phyloP scores from a whole-genome alignment of 2,113 vertebrate genomes.

The Nerophis ophidion region DNA sequence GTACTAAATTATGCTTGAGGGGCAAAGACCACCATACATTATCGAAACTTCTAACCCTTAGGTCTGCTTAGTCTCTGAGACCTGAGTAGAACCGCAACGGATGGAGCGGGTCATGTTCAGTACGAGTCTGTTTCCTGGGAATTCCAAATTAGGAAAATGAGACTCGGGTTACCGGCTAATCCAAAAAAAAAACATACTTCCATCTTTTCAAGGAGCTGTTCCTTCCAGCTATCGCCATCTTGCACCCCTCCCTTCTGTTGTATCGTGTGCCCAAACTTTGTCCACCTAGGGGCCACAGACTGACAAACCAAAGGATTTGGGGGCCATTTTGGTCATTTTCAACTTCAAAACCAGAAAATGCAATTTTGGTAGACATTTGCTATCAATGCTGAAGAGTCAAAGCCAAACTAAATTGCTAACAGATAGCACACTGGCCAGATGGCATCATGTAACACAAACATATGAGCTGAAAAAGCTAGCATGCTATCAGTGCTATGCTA shows the following conservation, averaged over 20 bases:
- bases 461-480: too few relatives aligned
- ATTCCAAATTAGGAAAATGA: slow-evolving; percentile 19
- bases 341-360: too few relatives aligned
- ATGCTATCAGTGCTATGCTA: too few relatives aligned
- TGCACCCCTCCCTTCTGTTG: slow-evolving; percentile 51
- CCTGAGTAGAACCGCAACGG: slow-evolving; percentile 42
- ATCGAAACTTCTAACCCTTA: slow-evolving; percentile 13
- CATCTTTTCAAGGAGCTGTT: slow-evolving; percentile 44
- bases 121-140: slow-evolving; percentile 27
- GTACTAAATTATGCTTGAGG: slow-evolving; percentile 43
- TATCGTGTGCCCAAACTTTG: slow-evolving; percentile 30
- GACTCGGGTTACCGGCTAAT: slow-evolving; percentile 44
- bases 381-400: too few relatives aligned
- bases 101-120: slow-evolving; percentile 50
- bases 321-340: too few relatives aligned
- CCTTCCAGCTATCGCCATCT: slow-evolving; percentile 13
- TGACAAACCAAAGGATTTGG: too few relatives aligned
- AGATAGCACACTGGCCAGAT: too few relatives aligned
- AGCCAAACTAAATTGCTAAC: too few relatives aligned
- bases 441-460: too few relatives aligned
- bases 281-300: too few relatives aligned
- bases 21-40: slow-evolving; percentile 33
- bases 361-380: too few relatives aligned
- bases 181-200: slow-evolving; percentile 61
- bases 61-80: slow-evolving; percentile 24